Conservation (phyloP, 2,113 vertebrate genomes). For the Numida meleagris region DNA sequence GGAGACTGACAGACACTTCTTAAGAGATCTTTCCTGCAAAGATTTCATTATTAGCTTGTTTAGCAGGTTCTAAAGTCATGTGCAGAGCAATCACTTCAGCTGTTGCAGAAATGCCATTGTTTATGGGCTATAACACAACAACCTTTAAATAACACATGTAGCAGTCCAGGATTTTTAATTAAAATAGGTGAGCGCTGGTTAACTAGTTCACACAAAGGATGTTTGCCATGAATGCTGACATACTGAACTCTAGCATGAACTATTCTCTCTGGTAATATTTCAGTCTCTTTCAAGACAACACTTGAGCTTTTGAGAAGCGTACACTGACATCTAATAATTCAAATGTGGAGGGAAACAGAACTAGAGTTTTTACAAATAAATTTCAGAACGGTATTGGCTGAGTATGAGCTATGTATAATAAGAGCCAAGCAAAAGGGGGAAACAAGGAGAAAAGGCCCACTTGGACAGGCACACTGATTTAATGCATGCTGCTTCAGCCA, state of each 20-base stretch:
- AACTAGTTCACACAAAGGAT: not conserved
- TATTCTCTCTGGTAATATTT: not conserved
- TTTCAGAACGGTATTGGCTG: not conserved
- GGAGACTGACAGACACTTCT: not conserved
- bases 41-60: too few relatives aligned
- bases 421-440: not conserved
- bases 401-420: not conserved
- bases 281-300: not conserved
- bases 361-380: not conserved
- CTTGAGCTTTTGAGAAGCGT: not conserved
- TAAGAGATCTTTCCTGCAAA: not conserved
- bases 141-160: accelerated
- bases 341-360: not conserved
- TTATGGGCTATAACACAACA: not conserved
- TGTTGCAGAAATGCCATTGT: not conserved
- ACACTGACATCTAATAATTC: not conserved
- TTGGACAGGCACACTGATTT: not conserved
- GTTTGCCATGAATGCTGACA: not conserved
- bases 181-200: not conserved
- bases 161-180: not conserved
- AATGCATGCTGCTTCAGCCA: not conserved
- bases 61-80: too few relatives aligned
- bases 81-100: not conserved
- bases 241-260: not conserved
- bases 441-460: not conserved